Evolutionary conservation across 1,140 invertebrate species (phyloP).

Genomic region (Triops cancriformis): DNA sequence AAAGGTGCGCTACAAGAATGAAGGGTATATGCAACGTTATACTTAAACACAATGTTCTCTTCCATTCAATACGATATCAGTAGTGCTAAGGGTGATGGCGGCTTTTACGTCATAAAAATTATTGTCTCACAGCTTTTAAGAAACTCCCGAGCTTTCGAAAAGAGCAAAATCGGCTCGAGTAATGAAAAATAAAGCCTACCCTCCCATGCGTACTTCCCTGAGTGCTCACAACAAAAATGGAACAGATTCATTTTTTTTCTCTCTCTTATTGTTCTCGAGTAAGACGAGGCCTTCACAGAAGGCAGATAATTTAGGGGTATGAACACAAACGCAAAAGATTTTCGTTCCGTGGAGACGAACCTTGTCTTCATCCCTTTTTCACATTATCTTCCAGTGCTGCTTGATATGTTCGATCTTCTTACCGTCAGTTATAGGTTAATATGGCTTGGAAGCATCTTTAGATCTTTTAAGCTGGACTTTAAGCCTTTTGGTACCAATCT

Average conservation of each 20-base stretch:
- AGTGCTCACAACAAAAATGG: background rate
- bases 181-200: no score
- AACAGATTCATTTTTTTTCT: background rate
- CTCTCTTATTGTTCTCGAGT: background rate
- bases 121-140: background rate
- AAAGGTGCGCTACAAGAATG: background rate
- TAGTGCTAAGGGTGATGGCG: background rate
- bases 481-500: constrained; percentile 92
- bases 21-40: background rate
- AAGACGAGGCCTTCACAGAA: background rate
- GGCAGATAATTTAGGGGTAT: background rate
- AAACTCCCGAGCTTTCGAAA: background rate
- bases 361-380: background rate
- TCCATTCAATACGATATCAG: background rate
- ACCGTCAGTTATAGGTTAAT: constrained; percentile 33
- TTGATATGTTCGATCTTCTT: background rate
- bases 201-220: background rate
- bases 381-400: background rate
- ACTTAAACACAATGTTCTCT: background rate
- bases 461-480: constrained; percentile 96
- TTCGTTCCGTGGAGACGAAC: background rate
- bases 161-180: no score
- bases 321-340: no score
- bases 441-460: constrained; percentile 59
- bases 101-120: background rate